Conservation (phyloP, 2,888 invertebrate genomes). For the Lithosia quadra region DNA sequence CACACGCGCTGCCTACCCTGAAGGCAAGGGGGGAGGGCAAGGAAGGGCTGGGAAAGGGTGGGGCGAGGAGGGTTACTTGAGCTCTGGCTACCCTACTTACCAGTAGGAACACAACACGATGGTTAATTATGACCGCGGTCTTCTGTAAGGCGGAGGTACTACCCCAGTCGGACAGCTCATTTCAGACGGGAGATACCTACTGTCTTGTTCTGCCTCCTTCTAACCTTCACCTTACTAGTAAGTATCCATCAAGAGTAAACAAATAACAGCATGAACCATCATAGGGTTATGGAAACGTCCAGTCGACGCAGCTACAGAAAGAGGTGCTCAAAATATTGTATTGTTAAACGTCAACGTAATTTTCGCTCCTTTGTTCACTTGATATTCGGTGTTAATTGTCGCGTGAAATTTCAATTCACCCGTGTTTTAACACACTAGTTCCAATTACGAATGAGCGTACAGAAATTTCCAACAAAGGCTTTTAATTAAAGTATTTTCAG, state of each 20-base stretch:
- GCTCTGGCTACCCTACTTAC: too few species aligned
- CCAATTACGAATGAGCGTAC: neutral
- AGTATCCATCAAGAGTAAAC: neutral
- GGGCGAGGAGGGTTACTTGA: too few species aligned
- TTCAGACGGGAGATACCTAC: too few species aligned
- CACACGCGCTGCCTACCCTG: too few species aligned
- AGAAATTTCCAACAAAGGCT: neutral
- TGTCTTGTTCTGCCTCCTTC: too few species aligned
- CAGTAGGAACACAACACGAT: too few species aligned
- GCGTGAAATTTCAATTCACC: slow-evolving; percentile 4
- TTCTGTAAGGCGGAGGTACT: too few species aligned
- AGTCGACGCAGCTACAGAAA: neutral
- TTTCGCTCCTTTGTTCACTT: neutral
- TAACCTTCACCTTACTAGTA: too few species aligned
- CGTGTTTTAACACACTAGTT: neutral
- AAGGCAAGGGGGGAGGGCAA: too few species aligned
- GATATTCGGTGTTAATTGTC: neutral
- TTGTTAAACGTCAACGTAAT: neutral
- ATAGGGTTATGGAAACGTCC: neutral
- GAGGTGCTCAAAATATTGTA: neutral
- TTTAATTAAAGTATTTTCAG: neutral
- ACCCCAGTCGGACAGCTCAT: too few species aligned
- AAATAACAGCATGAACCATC: neutral
- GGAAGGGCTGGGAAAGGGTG: too few species aligned
- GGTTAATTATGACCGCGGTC: too few species aligned